These are phyloP conservation scores for Raja brachyura DNA, from an alignment of 2,113 vertebrate species.

Conservation along the genomic window DNA sequence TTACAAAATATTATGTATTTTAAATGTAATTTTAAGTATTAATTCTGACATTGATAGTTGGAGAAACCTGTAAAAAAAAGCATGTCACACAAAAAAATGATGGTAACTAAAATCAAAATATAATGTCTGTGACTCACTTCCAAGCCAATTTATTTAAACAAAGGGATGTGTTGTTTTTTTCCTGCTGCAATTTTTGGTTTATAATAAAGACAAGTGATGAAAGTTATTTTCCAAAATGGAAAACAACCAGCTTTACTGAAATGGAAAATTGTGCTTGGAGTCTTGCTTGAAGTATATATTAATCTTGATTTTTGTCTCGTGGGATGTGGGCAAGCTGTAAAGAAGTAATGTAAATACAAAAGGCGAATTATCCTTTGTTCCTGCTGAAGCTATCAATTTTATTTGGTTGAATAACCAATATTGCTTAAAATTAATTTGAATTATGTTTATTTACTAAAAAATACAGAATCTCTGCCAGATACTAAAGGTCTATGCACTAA, in stretches of 20 bases:
- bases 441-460: not conserved
- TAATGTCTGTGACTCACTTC: not conserved
- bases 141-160: not conserved
- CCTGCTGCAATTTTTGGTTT: not conserved
- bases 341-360: not conserved
- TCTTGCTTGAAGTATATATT: not conserved
- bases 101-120: not conserved
- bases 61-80: not conserved
- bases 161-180: not conserved
- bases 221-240: not conserved
- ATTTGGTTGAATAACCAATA: not conserved
- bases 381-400: not conserved
- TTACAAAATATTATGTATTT: not conserved
- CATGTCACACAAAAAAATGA: not conserved
- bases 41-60: not conserved
- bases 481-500: not conserved
- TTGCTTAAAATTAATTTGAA: not conserved
- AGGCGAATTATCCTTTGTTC: not conserved
- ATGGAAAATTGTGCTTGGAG: not conserved
- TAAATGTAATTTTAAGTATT: not conserved
- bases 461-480: not conserved
- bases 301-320: not conserved
- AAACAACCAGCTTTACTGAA: not conserved
- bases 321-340: not conserved
- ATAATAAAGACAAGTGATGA: not conserved